A percentile compares a stretch with the other conserved stretches of the same genome.
phyloP scores from a whole-genome alignment of 2,113 vertebrate species.

The Nesoenas mayeri region DNA sequence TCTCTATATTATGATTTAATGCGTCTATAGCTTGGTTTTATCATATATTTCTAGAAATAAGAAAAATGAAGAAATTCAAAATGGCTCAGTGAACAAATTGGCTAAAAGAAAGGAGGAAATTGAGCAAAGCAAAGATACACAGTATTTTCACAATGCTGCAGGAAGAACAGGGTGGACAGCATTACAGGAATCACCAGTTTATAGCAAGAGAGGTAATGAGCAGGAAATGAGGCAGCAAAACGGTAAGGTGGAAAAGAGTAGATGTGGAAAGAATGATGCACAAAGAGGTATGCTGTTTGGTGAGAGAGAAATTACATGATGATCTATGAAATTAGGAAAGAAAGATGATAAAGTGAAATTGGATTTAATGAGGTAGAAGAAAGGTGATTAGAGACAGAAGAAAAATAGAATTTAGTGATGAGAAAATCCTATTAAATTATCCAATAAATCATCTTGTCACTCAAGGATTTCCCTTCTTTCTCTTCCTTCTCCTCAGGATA shows the following conservation, averaged over 20 bases:
- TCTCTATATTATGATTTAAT: not conserved
- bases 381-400: constrained; percentile 63
- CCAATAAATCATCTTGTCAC: constrained; percentile 40
- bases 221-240: constrained; percentile 20
- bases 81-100: not conserved
- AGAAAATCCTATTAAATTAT: constrained; percentile 66
- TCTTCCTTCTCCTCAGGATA: not conserved
- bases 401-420: constrained; percentile 66
- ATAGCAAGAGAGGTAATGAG: not conserved
- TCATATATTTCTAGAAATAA: not conserved
- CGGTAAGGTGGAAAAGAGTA: not conserved
- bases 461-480: constrained; percentile 17
- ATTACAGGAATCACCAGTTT: not conserved
- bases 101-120: not conserved
- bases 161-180: not conserved
- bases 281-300: constrained; percentile 3
- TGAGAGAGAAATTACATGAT: constrained; percentile 22
- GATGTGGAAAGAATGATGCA: not conserved
- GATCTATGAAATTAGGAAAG: constrained; percentile 59
- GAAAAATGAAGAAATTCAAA: not conserved
- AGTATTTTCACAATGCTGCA: not conserved
- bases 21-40: not conserved
- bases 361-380: constrained; percentile 67
- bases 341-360: constrained; percentile 50
- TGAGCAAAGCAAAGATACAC: not conserved